These are phyloP conservation scores for Melieria picta DNA, from an alignment of 2,888 invertebrate genomes.

Conservation along the genomic window DNA sequence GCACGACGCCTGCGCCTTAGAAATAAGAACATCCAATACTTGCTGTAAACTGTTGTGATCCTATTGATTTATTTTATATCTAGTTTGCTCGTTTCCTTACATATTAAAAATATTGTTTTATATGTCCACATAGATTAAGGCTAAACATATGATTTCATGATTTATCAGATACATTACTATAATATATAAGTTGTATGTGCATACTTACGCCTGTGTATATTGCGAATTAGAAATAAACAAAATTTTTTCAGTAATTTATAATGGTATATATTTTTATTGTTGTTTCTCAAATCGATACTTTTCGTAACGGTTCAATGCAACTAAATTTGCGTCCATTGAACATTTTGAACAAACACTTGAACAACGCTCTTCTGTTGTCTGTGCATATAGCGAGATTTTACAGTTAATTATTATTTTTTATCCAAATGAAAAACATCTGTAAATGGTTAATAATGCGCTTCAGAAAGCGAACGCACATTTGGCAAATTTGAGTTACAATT, in stretches of 20 bases:
- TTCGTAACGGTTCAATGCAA: neutral
- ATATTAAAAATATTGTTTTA: too few species aligned
- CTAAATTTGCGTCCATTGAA: too few species aligned
- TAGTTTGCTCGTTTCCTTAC: too few species aligned
- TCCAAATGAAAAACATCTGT: neutral
- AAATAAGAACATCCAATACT: too few species aligned
- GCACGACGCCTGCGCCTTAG: too few species aligned
- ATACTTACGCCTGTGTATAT: slow-evolving; percentile 7
- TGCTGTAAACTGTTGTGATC: too few species aligned
- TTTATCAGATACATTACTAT: neutral
- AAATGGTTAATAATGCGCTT: slow-evolving; percentile 8
- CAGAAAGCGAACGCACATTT: slow-evolving; percentile 6
- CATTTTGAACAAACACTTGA: neutral
- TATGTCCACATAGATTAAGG: too few species aligned
- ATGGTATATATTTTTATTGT: slow-evolving; percentile 11
- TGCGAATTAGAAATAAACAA: slow-evolving; percentile 11
- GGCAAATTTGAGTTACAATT: slow-evolving; percentile 16
- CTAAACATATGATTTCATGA: neutral
- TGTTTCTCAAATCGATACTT: neutral
- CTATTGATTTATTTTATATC: too few species aligned
- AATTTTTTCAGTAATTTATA: slow-evolving; percentile 23
- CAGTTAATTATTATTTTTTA: neutral
- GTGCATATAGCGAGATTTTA: too few species aligned
- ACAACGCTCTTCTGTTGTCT: too few species aligned
- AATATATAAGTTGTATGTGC: slow-evolving; percentile 8